Conservation (phyloP, 2,113 vertebrate species). For the Lepisosteus oculatus region DNA sequence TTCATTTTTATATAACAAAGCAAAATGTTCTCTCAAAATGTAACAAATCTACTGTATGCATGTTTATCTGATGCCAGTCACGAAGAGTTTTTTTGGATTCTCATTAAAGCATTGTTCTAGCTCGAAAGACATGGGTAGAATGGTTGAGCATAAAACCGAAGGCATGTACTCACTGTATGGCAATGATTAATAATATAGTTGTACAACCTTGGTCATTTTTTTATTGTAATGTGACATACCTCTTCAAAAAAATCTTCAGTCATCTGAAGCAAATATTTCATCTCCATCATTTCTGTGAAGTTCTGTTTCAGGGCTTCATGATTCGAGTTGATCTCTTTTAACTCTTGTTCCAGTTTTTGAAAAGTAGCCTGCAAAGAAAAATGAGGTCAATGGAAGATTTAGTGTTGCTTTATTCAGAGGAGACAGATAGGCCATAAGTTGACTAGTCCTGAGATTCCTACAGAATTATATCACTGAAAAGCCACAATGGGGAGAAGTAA, state of each 20-base stretch:
- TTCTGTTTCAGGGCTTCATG: conserved; percentile 40
- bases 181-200: background rate
- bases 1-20: no score
- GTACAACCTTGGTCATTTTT: background rate
- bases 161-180: no score
- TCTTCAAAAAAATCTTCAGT: conserved; percentile 49
- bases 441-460: background rate
- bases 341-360: conserved; percentile 44
- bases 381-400: background rate
- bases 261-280: conserved; percentile 42
- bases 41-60: no score
- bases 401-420: background rate
- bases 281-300: conserved; percentile 42
- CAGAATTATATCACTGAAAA: background rate
- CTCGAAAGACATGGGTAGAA: no score
- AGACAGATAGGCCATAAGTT: background rate
- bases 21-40: no score
- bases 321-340: conserved; percentile 47
- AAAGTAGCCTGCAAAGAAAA: conserved; percentile 31
- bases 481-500: background rate
- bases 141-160: no score
- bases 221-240: conserved; percentile 24
- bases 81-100: no score
- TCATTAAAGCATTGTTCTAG: no score
- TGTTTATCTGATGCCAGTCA: no score